Base-by-base conservation (phyloP, 2,888 invertebrate genomes). In the Cordilura impudica region DNA sequence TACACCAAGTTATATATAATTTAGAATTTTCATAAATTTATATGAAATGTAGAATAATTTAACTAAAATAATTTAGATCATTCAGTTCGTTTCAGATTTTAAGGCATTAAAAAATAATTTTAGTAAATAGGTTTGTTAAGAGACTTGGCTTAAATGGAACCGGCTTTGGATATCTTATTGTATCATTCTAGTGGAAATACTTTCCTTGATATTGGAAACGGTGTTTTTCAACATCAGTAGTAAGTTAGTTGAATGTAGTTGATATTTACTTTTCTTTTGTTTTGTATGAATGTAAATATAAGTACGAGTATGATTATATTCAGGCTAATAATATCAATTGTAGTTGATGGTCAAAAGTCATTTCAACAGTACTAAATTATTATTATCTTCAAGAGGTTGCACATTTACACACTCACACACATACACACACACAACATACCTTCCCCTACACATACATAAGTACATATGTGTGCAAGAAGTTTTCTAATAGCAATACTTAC, bases 301-400 rank as follows among this genome's bases (percentile, higher is more conserved):
- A 69, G 69, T 53, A 53, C 18, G 21, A 54, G 23, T 76, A 76
- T 63, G 69, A 69, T 76, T 69, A 69, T 76, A 76, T 79, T 79
- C 79, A 66, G 75, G 71, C 79, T 79, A 79, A 79, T 79, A 91
- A 91, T 87, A 91, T 90, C 84, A 88, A 87, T 83, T 86, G 87
- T 88, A 87, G 86, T 86, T 89, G 90, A 90, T 89, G 90, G 90
- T 90, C 90, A 90, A 90, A 90, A 90, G 90, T 88, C 90, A 89
- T 89, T 90, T 90, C 89, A 90, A 90, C 90, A 90, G 86, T 88
- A 90, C 88, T 90, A 90, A 90, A 90, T 90, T 90, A 90, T 89
- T 89, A 91, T 93, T 84, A 90, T 92, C 86, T 90, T 87, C 90
- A 85, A 88, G 89, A 89, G 89, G 88, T 88, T 88, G 86, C 86